These are phyloP conservation scores for Teinopalpus imperialis DNA, from an alignment of 2,888 invertebrate genomes.

Conservation along the genomic window DNA sequence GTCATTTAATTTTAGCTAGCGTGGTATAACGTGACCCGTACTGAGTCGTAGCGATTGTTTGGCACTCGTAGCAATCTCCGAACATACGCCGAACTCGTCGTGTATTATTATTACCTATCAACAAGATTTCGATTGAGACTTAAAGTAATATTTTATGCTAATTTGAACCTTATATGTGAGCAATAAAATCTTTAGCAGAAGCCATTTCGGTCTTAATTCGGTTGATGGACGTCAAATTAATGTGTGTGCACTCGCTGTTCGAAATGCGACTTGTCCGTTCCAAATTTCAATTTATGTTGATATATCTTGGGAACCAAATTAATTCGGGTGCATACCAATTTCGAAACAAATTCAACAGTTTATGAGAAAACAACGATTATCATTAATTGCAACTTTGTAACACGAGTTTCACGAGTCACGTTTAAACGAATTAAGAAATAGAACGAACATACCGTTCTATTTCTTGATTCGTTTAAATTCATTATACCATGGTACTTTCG, in stretches of 20 bases:
- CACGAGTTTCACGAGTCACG: too few species aligned
- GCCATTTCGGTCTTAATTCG: background rate
- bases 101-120: constrained; percentile 21
- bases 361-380: too few species aligned
- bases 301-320: constrained; percentile 5
- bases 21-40: constrained; percentile 14
- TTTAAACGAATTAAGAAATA: too few species aligned
- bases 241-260: background rate
- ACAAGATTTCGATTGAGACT: constrained; percentile 20
- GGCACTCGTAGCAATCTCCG: constrained; percentile 23
- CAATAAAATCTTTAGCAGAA: constrained; percentile 11
- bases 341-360: too few species aligned
- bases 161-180: constrained; percentile 19
- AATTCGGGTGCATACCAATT: constrained; percentile 9
- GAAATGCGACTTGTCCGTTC: constrained; percentile 7
- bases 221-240: constrained; percentile 5
- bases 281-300: constrained; percentile 6
- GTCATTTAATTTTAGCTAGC: constrained; percentile 24
- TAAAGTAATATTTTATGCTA: constrained; percentile 2
- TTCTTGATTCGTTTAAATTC: too few species aligned
- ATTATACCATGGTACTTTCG: too few species aligned
- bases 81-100: constrained; percentile 1
- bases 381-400: too few species aligned
- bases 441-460: too few species aligned
- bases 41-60: constrained; percentile 24